Percentiles rank a stretch among this genome's conserved stretches.
These are phyloP conservation scores for Phataginus tetradactyla DNA, from an alignment of 2,797 vertebrate species.

Conservation along the genomic window DNA sequence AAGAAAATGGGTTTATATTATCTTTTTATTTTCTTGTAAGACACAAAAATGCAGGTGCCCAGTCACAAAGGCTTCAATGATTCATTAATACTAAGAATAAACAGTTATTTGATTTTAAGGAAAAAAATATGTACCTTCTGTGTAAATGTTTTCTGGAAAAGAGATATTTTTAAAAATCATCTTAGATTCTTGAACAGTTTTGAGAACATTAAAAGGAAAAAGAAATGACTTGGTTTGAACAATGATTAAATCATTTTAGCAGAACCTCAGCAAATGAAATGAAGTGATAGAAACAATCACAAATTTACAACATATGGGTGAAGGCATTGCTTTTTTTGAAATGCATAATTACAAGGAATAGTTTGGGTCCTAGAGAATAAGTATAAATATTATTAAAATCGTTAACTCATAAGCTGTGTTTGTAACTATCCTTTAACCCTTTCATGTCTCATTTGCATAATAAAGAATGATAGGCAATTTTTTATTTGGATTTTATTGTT, in stretches of 20 bases:
- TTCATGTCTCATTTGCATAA: not conserved
- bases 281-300: not conserved
- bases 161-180: not conserved
- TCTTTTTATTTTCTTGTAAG: conserved; percentile 10
- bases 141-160: conserved; percentile 19
- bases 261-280: not conserved
- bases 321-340: not conserved
- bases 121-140: not conserved
- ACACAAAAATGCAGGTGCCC: not conserved
- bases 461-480: not conserved
- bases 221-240: not conserved
- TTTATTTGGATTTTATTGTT: not conserved
- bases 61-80: not conserved
- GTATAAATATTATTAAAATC: not conserved
- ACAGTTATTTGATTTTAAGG: not conserved
- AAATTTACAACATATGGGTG: not conserved
- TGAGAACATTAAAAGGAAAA: not conserved
- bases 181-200: not conserved
- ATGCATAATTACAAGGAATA: not conserved
- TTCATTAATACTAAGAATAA: not conserved
- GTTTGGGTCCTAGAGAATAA: not conserved
- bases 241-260: conserved; percentile 12
- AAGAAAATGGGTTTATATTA: conserved; percentile 23
- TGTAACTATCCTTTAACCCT: not conserved
- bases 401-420: not conserved